Conservation (phyloP, 2,113 vertebrate genomes). For the Sinocyclocheilus grahami region DNA sequence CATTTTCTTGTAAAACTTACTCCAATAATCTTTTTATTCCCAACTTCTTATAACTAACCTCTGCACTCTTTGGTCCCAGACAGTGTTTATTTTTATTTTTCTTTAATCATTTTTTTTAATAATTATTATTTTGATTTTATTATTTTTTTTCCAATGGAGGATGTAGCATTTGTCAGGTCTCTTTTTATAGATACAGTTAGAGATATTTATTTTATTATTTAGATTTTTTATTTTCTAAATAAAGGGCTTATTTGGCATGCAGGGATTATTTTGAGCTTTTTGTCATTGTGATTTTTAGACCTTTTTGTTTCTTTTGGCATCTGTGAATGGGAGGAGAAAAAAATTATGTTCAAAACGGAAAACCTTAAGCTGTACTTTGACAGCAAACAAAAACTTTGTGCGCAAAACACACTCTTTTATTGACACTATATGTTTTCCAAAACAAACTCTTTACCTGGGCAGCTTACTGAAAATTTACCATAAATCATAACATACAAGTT, state of each 20-base stretch:
- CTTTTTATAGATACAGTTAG: no score
- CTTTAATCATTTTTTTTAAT: neutral
- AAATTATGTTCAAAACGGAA: neutral
- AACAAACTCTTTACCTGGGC: neutral
- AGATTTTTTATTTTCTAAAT: neutral
- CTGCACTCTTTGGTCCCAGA: neutral
- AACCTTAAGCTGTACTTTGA: neutral
- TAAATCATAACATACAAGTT: neutral
- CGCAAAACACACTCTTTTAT: neutral
- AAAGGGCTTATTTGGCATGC: neutral
- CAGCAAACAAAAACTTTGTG: conserved; percentile 14
- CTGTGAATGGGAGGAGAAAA: neutral
- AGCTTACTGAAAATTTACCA: neutral
- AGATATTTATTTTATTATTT: neutral
- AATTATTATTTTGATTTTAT: neutral
- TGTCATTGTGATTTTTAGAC: no score
- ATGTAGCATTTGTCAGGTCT: neutral
- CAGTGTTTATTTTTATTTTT: neutral
- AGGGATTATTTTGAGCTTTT: no score
- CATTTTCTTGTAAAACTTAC: no score
- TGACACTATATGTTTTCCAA: neutral
- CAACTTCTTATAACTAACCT: neutral
- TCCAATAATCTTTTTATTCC: no score
- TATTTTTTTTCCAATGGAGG: neutral
- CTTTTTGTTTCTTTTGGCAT: neutral